Conservation (phyloP, 1,140 invertebrate genomes). For the Rhizoglyphus robini region DNA sequence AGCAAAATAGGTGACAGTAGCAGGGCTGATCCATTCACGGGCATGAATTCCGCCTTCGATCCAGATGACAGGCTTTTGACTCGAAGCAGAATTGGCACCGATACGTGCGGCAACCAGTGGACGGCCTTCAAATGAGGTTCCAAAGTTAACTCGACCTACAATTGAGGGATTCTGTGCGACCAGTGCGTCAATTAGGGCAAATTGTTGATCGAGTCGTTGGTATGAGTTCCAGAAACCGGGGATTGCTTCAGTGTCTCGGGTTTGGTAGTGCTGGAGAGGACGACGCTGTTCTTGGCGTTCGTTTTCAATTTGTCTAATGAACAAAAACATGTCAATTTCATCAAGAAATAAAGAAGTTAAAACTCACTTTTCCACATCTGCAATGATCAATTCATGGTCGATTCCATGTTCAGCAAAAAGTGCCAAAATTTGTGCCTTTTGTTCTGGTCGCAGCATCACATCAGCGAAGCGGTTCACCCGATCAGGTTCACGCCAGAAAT, state of each 20-base stretch:
- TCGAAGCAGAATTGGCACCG: neutral
- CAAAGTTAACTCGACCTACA: conserved; percentile 8
- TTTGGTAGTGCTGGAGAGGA: too few relatives aligned
- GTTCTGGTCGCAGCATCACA: conserved; percentile 50
- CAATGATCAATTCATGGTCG: too few relatives aligned
- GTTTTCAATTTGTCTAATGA: too few relatives aligned
- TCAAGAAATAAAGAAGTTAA: too few relatives aligned
- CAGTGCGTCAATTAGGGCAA: neutral
- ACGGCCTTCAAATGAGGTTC: conserved; percentile 22
- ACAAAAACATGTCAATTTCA: too few relatives aligned
- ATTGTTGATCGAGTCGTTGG: neutral
- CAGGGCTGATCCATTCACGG: conserved; percentile 63
- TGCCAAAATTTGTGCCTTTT: conserved; percentile 35
- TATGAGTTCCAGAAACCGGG: neutral
- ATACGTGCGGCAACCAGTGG: conserved; percentile 10
- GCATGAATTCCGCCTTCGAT: conserved; percentile 62
- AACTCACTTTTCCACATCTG: too few relatives aligned
- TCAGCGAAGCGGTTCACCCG: conserved; percentile 47
- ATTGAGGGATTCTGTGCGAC: neutral
- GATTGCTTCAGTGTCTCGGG: too few relatives aligned
- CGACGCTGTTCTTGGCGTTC: too few relatives aligned
- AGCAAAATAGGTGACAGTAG: conserved; percentile 45
- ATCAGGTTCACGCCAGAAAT: conserved; percentile 42
- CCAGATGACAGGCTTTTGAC: conserved; percentile 42
- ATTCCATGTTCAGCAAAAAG: too few relatives aligned